phyloP scores from a whole-genome alignment of 2,113 vertebrate genomes.

The Meleagris gallopavo region DNA sequence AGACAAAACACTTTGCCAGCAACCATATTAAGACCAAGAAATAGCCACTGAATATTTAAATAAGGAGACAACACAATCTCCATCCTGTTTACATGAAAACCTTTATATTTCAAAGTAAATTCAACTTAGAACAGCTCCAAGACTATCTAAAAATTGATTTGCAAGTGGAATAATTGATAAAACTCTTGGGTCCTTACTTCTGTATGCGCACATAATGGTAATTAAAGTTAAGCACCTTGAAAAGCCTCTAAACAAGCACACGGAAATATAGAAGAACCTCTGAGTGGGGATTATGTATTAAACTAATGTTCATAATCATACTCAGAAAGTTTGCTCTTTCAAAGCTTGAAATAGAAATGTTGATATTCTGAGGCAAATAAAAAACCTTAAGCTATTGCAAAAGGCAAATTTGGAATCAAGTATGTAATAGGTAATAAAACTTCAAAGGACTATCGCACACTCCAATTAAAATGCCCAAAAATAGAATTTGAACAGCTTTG shows the following conservation, averaged over 20 bases:
- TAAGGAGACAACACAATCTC: neutral
- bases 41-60: neutral
- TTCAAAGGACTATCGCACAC: conserved; percentile 50
- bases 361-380: conserved; percentile 59
- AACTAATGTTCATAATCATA: conserved; percentile 57
- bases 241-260: conserved; percentile 61
- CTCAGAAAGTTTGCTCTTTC: conserved; percentile 56
- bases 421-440: conserved; percentile 59
- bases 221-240: conserved; percentile 69
- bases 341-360: conserved; percentile 58
- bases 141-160: neutral
- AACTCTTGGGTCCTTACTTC: conserved; percentile 30
- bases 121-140: neutral
- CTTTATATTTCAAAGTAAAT: conserved; percentile 10
- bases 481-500: conserved; percentile 38
- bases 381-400: conserved; percentile 46
- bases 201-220: conserved; percentile 49
- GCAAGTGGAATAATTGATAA: conserved; percentile 54
- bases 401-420: conserved; percentile 51
- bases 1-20: neutral
- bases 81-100: neutral
- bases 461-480: conserved; percentile 61
- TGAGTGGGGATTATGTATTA: conserved; percentile 57
- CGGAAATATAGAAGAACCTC: conserved; percentile 53
- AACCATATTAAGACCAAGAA: neutral